Conservation (phyloP, 2,797 vertebrate genomes). For the Cryptoblepharus egeriae region DNA sequence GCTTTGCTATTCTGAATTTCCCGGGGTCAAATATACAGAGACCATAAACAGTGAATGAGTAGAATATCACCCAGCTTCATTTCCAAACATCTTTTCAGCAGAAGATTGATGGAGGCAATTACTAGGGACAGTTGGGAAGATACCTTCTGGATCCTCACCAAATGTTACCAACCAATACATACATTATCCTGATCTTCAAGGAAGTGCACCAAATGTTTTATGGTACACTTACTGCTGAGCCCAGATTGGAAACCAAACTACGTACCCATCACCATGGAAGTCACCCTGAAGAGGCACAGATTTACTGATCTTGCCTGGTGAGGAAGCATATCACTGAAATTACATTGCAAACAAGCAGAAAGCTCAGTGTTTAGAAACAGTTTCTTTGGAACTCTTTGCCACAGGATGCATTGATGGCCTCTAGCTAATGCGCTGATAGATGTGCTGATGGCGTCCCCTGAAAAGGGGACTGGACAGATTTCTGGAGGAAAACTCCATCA, state of each 20-base stretch:
- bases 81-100: slow-evolving; percentile 50
- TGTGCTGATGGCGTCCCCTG: too few relatives aligned
- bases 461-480: too few relatives aligned
- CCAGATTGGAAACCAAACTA: slow-evolving; percentile 40
- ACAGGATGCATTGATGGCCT: too few relatives aligned
- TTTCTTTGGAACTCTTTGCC: too few relatives aligned
- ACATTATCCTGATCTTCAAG: slow-evolving; percentile 53
- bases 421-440: too few relatives aligned
- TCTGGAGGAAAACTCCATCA: too few relatives aligned
- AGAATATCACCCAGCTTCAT: slow-evolving; percentile 56
- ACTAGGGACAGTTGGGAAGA: slow-evolving; percentile 40
- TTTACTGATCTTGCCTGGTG: slow-evolving; percentile 48
- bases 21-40: slow-evolving; percentile 39
- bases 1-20: slow-evolving; percentile 54
- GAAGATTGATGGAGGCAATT: slow-evolving; percentile 48
- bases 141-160: slow-evolving; percentile 52
- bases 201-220: slow-evolving; percentile 24
- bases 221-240: slow-evolving; percentile 27
- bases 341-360: slow-evolving; percentile 40
- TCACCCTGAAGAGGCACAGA: slow-evolving; percentile 37
- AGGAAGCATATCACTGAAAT: not conserved
- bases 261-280: not conserved
- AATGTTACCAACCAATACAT: slow-evolving; percentile 68
- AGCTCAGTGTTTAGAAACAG: slow-evolving; percentile 27
- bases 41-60: slow-evolving; percentile 60